Percentiles rank a stretch among this genome's conserved stretches.
Conservation (phyloP, 2,888 invertebrate species). For the Cheilosia soror region DNA sequence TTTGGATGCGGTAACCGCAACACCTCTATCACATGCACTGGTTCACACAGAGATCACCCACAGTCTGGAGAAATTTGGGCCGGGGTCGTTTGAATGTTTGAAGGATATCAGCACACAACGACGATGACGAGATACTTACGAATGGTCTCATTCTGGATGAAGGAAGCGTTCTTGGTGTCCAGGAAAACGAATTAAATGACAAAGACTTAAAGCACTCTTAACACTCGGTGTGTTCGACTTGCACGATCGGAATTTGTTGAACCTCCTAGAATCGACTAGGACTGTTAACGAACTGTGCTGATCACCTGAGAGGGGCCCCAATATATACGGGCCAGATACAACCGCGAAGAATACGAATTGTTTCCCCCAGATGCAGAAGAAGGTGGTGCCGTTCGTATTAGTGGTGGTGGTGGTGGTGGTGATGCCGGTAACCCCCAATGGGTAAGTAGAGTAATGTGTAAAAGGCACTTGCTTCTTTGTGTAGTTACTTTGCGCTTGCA, state of each 20-base stretch:
- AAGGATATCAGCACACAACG: conserved; percentile 29
- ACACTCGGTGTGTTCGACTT: conserved; percentile 58
- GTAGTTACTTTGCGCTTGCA: conserved; percentile 47
- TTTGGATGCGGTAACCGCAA: conserved; percentile 34
- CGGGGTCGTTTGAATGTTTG: background rate
- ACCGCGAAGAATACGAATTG: conserved; percentile 71
- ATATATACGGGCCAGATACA: conserved; percentile 81
- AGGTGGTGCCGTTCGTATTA: conserved; percentile 58
- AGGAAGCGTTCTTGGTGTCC: conserved; percentile 18
- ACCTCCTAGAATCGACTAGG: conserved; percentile 84
- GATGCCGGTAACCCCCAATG: conserved; percentile 49
- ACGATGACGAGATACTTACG: conserved; percentile 80
- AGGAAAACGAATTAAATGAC: conserved; percentile 69
- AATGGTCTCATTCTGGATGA: conserved; percentile 81
- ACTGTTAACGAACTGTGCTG: conserved; percentile 84
- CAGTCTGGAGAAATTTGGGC: conserved; percentile 8
- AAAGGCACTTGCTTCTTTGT: conserved; percentile 50
- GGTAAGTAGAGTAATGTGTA: conserved; percentile 43
- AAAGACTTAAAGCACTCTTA: conserved; percentile 76
- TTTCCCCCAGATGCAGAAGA: conserved; percentile 70
- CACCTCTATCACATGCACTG: conserved; percentile 39
- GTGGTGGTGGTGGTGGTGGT: conserved; percentile 40
- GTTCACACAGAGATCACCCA: conserved; percentile 31
- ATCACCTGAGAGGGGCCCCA: conserved; percentile 81
- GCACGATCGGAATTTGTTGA: conserved; percentile 78